These are phyloP conservation scores for Nematolebias whitei DNA, from an alignment of 2,113 vertebrate species.

Conservation along the genomic window DNA sequence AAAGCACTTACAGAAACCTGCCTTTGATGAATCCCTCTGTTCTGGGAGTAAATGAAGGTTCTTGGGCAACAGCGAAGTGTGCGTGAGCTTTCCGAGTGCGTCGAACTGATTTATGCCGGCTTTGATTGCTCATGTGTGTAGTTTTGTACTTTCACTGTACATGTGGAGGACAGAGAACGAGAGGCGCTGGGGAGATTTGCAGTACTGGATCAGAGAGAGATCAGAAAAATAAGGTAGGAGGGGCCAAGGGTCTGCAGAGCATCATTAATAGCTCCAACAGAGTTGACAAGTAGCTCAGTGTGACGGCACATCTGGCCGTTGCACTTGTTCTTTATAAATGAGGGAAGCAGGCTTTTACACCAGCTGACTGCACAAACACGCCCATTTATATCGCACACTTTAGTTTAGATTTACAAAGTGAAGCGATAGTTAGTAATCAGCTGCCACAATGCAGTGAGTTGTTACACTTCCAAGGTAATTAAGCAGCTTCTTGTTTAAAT, in stretches of 20 bases:
- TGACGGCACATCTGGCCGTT: slow-evolving; percentile 69
- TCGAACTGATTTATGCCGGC: slow-evolving; percentile 24
- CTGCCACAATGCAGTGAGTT: slow-evolving; percentile 10
- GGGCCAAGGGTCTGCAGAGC: slow-evolving; percentile 38
- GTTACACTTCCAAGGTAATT: slow-evolving; percentile 31
- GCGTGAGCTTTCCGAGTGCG: background rate
- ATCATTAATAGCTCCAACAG: slow-evolving; percentile 61
- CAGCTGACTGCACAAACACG: slow-evolving; percentile 32
- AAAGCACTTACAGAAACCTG: no score
- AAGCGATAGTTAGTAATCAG: slow-evolving; percentile 44
- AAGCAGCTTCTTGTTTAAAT: slow-evolving; percentile 27
- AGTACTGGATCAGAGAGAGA: slow-evolving; percentile 19
- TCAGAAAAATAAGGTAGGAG: slow-evolving; percentile 25
- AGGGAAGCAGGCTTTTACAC: slow-evolving; percentile 20
- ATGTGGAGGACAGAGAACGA: slow-evolving; percentile 27
- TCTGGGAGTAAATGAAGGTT: slow-evolving; percentile 4
- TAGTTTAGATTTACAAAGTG: slow-evolving; percentile 14
- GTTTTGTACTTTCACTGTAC: slow-evolving; percentile 36
- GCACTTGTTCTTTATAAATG: slow-evolving; percentile 48
- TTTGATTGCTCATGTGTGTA: slow-evolving; percentile 42
- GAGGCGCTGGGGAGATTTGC: background rate
- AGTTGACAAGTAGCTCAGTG: slow-evolving; percentile 50
- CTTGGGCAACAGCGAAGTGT: background rate
- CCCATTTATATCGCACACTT: slow-evolving; percentile 21
- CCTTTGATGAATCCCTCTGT: slow-evolving; percentile 29